A percentile compares a stretch with the other conserved stretches of the same genome.
phyloP scores from a whole-genome alignment of 2,797 vertebrate genomes.

The Cyprinella venusta region DNA sequence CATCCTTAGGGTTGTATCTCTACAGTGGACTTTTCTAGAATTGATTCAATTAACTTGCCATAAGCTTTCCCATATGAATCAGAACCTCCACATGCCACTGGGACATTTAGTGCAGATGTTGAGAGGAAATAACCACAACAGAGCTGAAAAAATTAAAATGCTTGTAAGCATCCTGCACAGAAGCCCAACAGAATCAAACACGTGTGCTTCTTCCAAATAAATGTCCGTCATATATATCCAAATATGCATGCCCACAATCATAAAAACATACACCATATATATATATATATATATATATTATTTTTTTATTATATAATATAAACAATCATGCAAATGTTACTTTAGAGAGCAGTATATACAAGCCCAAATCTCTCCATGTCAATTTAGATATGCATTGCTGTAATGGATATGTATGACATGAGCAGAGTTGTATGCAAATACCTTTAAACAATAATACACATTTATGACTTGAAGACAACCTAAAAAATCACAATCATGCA shows the following conservation, averaged over 20 bases:
- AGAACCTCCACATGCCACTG: constrained; percentile 54
- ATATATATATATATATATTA: no score
- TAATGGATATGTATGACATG: constrained; percentile 46
- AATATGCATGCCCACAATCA: constrained; percentile 24
- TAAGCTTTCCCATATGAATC: constrained; percentile 52
- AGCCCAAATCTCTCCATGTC: background rate
- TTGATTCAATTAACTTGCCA: background rate
- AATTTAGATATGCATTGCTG: background rate
- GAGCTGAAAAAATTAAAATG: constrained; percentile 14
- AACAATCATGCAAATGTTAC: constrained; percentile 17
- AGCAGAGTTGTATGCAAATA: constrained; percentile 13
- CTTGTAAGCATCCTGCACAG: constrained; percentile 34
- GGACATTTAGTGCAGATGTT: constrained; percentile 34
- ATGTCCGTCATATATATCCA: constrained; percentile 22
- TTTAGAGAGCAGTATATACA: background rate
- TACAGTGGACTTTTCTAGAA: background rate
- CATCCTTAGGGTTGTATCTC: background rate
- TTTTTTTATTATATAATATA: background rate
- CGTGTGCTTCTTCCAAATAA: constrained; percentile 10
- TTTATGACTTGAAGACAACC: constrained; percentile 30
- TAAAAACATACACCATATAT: background rate
- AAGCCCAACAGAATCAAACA: background rate
- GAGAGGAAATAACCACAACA: background rate
- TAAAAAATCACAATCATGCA: constrained; percentile 34
- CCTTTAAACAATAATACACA: constrained; percentile 49